phyloP scores from a whole-genome alignment of 35 echinoderm and acorn worm species.

The Diadema setosum region DNA sequence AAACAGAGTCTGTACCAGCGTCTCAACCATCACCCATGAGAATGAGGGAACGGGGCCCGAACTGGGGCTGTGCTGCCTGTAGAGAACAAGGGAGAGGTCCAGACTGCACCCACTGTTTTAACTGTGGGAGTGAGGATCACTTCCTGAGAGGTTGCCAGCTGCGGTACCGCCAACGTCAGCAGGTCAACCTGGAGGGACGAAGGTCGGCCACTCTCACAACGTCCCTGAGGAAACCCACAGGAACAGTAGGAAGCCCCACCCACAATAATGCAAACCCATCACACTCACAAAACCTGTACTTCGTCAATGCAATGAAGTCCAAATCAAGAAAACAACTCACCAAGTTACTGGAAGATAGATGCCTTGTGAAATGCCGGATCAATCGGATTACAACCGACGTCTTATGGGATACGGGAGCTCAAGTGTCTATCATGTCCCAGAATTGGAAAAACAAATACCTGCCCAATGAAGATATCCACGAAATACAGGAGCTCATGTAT shows the following conservation, averaged over 20 bases:
- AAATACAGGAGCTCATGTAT: background rate
- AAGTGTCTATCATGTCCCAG: slow-evolving; percentile 12
- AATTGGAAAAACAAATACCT: slow-evolving; percentile 4
- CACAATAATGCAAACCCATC: no score
- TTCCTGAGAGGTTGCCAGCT: background rate
- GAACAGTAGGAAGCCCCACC: background rate
- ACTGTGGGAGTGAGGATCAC: background rate
- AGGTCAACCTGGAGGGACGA: background rate
- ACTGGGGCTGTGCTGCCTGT: background rate
- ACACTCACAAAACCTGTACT: background rate
- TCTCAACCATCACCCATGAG: background rate
- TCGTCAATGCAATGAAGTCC: no score
- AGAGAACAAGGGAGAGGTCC: background rate
- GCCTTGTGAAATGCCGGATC: slow-evolving; percentile 13
- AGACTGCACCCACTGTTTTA: background rate
- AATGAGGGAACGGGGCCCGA: background rate
- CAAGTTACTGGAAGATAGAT: slow-evolving; percentile 21
- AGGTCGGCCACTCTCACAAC: background rate
- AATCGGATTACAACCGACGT: background rate
- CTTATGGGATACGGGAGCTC: slow-evolving; percentile 55
- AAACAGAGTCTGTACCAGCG: background rate
- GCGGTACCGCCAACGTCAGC: background rate
- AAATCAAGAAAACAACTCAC: background rate
- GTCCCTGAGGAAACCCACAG: background rate
- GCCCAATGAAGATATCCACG: background rate